Percentiles rank a stretch among this genome's conserved stretches.
phyloP scores from a whole-genome alignment of 30 jellyfish, hydroid and myxozoan genomes.

The Turritopsis dohrnii region DNA sequence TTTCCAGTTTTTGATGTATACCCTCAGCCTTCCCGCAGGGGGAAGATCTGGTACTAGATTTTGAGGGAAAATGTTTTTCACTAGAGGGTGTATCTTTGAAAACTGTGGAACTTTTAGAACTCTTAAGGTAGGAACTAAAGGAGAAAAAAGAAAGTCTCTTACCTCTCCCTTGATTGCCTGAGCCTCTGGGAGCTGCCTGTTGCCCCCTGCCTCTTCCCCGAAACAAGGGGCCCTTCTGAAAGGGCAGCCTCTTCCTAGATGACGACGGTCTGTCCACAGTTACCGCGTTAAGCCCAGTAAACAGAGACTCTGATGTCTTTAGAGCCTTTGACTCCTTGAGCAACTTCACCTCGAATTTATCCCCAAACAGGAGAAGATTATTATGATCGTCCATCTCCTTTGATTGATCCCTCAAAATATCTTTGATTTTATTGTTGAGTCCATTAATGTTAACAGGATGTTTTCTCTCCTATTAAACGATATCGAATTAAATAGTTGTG shows the following conservation, averaged over 20 bases:
- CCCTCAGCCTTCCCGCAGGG: conserved; percentile 12
- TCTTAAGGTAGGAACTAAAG: neutral
- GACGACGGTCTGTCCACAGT: neutral
- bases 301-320: conserved; percentile 11
- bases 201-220: conserved; percentile 19
- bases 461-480: neutral
- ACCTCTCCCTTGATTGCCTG: neutral
- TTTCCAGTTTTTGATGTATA: conserved; percentile 7
- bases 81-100: neutral
- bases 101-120: neutral
- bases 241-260: neutral
- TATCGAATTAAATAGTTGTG: neutral
- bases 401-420: neutral
- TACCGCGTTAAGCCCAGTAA: neutral
- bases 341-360: neutral
- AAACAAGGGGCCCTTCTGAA: conserved; percentile 9
- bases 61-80: neutral
- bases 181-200: neutral
- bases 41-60: neutral
- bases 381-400: neutral
- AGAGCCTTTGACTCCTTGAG: conserved; percentile 5
- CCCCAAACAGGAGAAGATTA: neutral
- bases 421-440: neutral
- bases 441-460: neutral
- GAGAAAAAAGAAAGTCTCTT: neutral